phyloP scores from a whole-genome alignment of 2,113 vertebrate species.

The Rhagologus leucostigma region DNA sequence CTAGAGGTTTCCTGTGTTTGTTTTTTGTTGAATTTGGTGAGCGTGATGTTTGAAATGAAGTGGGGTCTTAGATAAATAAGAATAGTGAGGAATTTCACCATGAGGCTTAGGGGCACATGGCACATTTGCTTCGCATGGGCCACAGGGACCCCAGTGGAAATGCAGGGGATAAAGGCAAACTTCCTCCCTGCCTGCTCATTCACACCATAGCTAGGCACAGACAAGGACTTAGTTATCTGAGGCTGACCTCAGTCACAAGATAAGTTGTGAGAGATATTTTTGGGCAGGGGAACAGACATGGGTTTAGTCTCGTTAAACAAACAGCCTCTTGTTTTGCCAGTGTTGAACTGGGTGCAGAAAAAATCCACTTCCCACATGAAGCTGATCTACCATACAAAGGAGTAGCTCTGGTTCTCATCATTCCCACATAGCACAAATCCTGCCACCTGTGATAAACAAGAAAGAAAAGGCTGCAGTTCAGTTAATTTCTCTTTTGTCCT shows the following conservation, averaged over 20 bases:
- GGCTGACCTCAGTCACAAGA: not conserved
- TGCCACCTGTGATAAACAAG: not conserved
- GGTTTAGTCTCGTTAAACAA: not conserved
- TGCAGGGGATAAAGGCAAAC: not conserved
- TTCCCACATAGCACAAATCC: not conserved
- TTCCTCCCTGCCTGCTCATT: not conserved
- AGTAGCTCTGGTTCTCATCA: not conserved
- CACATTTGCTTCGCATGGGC: not conserved
- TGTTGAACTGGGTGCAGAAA: not conserved
- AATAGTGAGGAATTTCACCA: not conserved
- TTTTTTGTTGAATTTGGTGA: not conserved
- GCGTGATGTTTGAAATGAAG: not conserved
- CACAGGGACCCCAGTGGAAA: not conserved
- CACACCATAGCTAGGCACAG: fast-evolving
- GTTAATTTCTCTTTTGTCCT: not conserved
- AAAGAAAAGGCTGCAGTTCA: not conserved
- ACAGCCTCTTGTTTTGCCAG: not conserved
- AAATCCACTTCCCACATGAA: not conserved
- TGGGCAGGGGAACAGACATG: not conserved
- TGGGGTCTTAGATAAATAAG: not conserved
- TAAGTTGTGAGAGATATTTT: not conserved
- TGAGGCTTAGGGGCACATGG: not conserved
- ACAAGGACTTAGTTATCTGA: not conserved
- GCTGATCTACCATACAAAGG: not conserved
- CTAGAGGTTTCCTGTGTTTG: not conserved